Percentiles rank a stretch among this genome's conserved stretches.
Evolutionary conservation across 2,888 invertebrate genomes (phyloP).

Genomic region (Tetragnatha montana): DNA sequence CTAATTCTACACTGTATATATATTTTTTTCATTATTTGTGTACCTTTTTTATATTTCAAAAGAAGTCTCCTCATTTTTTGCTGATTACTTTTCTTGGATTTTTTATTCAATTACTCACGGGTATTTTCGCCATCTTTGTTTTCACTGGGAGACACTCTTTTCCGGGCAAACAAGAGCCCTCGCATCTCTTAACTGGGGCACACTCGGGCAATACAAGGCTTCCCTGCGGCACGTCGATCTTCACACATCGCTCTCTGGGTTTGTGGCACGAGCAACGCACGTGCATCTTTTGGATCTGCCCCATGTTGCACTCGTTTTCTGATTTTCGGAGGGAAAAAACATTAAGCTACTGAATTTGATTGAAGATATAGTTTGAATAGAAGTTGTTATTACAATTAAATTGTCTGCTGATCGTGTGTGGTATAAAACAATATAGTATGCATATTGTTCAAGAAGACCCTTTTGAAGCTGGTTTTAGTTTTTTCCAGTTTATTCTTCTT

Average conservation of each 20-base stretch:
- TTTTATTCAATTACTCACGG: conserved; percentile 7
- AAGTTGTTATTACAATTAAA: no score
- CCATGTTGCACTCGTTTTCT: background rate
- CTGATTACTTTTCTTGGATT: no score
- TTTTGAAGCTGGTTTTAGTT: no score
- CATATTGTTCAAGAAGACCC: no score
- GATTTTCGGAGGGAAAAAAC: background rate
- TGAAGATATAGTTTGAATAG: background rate
- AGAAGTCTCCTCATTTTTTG: no score
- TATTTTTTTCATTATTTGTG: no score
- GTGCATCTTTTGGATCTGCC: conserved; percentile 14
- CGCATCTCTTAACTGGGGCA: conserved; percentile 17
- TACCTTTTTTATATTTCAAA: no score
- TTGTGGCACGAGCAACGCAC: conserved; percentile 14
- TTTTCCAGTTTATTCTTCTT: no score
- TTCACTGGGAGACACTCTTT: background rate
- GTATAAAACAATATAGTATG: no score
- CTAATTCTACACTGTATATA: no score
- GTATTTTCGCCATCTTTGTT: background rate
- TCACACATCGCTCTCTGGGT: conserved; percentile 25
- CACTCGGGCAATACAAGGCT: conserved; percentile 6
- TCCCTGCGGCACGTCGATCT: background rate
- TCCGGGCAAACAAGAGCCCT: conserved; percentile 5
- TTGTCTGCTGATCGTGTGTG: no score
- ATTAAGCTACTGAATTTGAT: background rate